Base-by-base conservation (phyloP, 2,797 vertebrate genomes). In the Threskiornis aethiopicus region DNA sequence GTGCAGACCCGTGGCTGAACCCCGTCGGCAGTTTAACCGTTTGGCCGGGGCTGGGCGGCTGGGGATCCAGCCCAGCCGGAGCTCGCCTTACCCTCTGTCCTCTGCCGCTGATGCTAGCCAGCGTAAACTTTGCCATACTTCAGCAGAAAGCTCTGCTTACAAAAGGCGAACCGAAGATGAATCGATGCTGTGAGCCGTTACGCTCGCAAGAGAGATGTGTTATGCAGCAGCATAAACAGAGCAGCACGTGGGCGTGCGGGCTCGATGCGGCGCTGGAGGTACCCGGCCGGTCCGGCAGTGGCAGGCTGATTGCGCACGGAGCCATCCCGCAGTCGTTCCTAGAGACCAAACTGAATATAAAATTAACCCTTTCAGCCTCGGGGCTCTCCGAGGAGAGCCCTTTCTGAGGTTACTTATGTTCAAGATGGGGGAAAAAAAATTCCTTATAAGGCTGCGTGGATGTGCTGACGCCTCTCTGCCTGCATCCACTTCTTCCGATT, bases 271-370 rank as follows among this genome's bases (percentile, higher is more conserved):
- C 4, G 33, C 44, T 0, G 11, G 8, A 25, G 59, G 29, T 13
- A 22, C 69, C 65, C 57, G 2, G 28, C 46, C 49, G 0, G 3
- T 2, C 24, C 31, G 3, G 3, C 35, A 4, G 0, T 0, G 13
- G 29, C 35, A 26, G 35, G 69, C 37, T 47, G 25, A n/a, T 25
- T 46, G 5, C 3, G 0, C 33, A 5, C 8, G 6, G 0, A 42
- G 20, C 37, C 49, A 5, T 7, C 72, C 72, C 3, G 0, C 8
- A 4, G 55, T 49, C 35, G 2, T 8, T 18, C 41, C 71, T 15
- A 6, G n/a, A 46, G n/a, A 42, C 65, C 62, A 8, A 37, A 7
- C 0, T 4, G 10, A 19, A 24, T 5, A 5, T 3, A 7, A 31
- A 31, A 58, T 88, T 55, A 55, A 92, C 96, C 86, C 58, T 24